Evolutionary conservation across 1,140 invertebrate genomes (phyloP).

Genomic region (Pseudomyrmex concolor): DNA sequence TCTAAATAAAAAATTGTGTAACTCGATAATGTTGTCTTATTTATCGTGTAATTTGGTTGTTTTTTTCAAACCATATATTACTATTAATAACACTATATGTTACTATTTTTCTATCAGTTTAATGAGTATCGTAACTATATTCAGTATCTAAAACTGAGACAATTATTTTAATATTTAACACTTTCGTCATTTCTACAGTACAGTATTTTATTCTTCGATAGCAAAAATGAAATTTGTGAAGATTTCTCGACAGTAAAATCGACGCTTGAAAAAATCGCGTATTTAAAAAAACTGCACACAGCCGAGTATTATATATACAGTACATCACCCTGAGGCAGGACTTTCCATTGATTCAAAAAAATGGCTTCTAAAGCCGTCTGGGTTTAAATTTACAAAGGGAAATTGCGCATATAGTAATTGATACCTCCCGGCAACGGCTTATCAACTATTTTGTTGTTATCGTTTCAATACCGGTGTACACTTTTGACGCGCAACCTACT

Average conservation of each 20-base stretch:
- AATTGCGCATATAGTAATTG: not conserved
- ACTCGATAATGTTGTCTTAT: constrained; percentile 17
- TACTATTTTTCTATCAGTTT: no score
- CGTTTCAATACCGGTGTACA: constrained; percentile 62
- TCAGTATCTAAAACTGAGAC: no score
- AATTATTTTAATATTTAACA: no score
- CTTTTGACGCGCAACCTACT: constrained; percentile 66
- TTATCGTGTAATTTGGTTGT: not conserved
- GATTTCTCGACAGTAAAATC: no score
- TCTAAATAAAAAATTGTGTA: constrained; percentile 19
- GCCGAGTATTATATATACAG: not conserved
- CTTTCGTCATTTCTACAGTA: no score
- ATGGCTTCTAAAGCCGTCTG: not conserved
- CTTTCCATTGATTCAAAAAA: constrained; percentile 9
- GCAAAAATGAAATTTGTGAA: no score
- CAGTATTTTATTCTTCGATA: no score
- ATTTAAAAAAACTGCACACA: not conserved
- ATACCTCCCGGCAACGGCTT: constrained; percentile 7
- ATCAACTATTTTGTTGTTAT: constrained; percentile 67
- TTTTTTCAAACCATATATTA: not conserved
- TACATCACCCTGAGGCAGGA: not conserved
- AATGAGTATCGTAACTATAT: no score
- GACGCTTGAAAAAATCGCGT: not conserved
- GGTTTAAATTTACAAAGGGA: constrained; percentile 22
- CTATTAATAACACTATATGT: no score